Evolutionary conservation across 2,797 vertebrate species (phyloP).

Genomic region (Philypnodon macrostomus): DNA sequence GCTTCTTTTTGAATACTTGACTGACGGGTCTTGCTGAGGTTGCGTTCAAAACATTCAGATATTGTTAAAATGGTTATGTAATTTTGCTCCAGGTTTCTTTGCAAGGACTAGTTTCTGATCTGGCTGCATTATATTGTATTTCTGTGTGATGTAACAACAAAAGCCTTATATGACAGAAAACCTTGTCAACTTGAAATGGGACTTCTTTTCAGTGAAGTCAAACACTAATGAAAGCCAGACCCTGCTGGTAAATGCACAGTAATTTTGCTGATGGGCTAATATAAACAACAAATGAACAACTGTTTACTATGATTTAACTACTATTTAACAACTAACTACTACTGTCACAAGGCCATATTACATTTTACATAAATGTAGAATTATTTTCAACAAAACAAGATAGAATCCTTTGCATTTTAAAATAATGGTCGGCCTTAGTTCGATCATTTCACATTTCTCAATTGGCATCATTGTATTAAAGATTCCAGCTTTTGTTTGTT

Average conservation of each 20-base stretch:
- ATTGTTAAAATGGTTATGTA: not conserved
- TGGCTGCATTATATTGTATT: slow-evolving; percentile 13
- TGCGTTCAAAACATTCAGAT: slow-evolving; percentile 3
- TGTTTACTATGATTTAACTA: too few species aligned
- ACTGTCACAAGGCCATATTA: too few species aligned
- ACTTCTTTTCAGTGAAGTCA: slow-evolving; percentile 14
- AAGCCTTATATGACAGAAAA: slow-evolving; percentile 24
- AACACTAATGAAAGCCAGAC: slow-evolving; percentile 23
- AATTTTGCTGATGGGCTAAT: slow-evolving; percentile 4
- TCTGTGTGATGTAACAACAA: slow-evolving; percentile 31
- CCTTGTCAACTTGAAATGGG: slow-evolving; percentile 33
- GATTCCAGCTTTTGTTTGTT: too few species aligned
- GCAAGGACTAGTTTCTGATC: slow-evolving; percentile 10
- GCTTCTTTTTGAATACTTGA: slow-evolving; percentile 37
- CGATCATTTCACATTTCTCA: too few species aligned
- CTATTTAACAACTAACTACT: too few species aligned
- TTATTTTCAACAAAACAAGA: too few species aligned
- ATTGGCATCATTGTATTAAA: too few species aligned
- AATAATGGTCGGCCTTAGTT: too few species aligned
- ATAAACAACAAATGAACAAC: slow-evolving; percentile 6
- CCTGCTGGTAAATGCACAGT: slow-evolving; percentile 13
- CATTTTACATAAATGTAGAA: too few species aligned
- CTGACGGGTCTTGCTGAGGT: not conserved
- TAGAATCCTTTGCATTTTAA: too few species aligned
- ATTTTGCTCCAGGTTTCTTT: not conserved